Evolutionary conservation across 2,888 invertebrate species (phyloP), one percentile per base, ranked within the genome.

Genomic region (Polymixis lichenea): DNA sequence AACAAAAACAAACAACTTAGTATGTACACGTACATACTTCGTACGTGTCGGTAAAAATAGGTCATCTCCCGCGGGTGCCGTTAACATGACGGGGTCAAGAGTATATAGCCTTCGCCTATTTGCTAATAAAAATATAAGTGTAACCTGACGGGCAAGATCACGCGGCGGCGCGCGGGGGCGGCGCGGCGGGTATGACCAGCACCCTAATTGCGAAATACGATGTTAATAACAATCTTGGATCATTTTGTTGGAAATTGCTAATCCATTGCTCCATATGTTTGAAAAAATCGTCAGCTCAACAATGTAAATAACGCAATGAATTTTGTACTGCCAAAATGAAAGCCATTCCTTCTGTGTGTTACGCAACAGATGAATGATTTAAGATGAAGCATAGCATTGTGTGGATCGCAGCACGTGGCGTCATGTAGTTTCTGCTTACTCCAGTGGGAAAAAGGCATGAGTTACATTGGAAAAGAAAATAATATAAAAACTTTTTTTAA

Each of bases 31-130:
- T 32, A n/a, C 11, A 17, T 56, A 22, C 25, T 15, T 43, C 51
- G 38, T 53, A 74, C 5, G 51, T 19, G 28, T 61, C 66, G n/a
- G 51, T 25, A 43, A 46, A 80, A 70, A 66, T 43, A 56, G 60
- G 81, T 68, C 53, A 56, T 17, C 43, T 67, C 66, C 51, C 55
- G n/a, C 51, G 55, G 19, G 66, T 22, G n/a, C n/a, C 62, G 43
- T 46, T 80, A 46, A 60, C 15, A 58, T 75, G 75, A 65, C 25
- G 56, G 25, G 67, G 73, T 65, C 73, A 78, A 49, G 46, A 53
- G 28, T 15, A 46, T 55, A 49, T 25, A 64, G 51, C 46, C 56
- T 53, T 72, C 32, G 64, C 51, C 51, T 65, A 72, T 58, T 43
- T 55, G 58, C 43, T 43, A n/a, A 28, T 32, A 53, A 32, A n/a